A percentile compares a stretch with the other conserved stretches of the same genome.
phyloP scores from a whole-genome alignment of 1,140 invertebrate species.

The Amphibalanus amphitrite region DNA sequence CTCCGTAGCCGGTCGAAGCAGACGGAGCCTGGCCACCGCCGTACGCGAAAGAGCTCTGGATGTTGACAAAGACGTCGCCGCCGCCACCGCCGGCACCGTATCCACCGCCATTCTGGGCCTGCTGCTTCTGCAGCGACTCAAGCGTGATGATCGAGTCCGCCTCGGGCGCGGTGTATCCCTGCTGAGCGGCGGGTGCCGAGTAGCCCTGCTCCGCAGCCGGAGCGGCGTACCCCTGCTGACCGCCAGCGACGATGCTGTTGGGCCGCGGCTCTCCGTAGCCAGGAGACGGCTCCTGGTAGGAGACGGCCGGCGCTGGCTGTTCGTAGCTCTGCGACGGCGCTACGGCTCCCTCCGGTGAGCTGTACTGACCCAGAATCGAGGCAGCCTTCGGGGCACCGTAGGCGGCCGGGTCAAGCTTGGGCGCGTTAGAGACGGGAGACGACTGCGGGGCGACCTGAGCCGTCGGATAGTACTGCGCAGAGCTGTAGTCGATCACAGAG shows the following conservation, averaged over 20 bases:
- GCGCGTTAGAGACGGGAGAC: not conserved
- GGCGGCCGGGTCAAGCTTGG: not conserved
- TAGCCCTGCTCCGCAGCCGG: not conserved
- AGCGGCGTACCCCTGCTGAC: not conserved
- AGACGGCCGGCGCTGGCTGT: not conserved
- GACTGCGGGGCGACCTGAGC: not conserved
- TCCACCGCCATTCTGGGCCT: not conserved
- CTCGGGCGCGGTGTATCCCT: not conserved
- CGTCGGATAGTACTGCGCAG: not conserved
- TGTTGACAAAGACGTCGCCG: not conserved
- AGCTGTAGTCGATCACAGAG: not conserved
- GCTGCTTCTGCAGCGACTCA: not conserved
- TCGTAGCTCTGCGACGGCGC: not conserved
- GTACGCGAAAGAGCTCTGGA: not conserved
- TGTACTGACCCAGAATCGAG: not conserved
- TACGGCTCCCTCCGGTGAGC: not conserved
- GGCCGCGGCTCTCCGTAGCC: not conserved
- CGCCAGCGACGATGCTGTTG: not conserved
- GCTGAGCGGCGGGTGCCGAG: too few species aligned
- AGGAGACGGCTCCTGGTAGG: not conserved
- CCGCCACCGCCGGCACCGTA: too few species aligned
- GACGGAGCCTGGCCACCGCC: too few species aligned
- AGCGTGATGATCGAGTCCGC: not conserved
- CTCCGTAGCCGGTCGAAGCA: not conserved
- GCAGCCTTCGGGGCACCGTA: not conserved